phyloP scores from a whole-genome alignment of 2,113 vertebrate species.

The Bubo scandiacus region DNA sequence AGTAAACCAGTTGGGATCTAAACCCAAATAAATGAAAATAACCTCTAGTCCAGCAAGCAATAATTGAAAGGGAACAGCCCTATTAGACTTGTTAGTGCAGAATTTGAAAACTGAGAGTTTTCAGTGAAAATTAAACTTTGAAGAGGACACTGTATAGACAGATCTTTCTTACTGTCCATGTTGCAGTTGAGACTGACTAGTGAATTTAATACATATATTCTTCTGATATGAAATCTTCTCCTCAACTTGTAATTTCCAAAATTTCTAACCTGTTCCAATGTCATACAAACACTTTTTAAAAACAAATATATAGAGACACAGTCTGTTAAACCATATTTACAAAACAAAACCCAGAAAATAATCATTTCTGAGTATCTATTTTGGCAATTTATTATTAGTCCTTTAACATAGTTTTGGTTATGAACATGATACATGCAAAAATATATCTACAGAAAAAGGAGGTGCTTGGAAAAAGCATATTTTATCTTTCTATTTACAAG shows the following conservation, averaged over 20 bases:
- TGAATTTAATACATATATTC: accelerated
- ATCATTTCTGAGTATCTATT: background rate
- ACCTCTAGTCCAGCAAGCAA: background rate
- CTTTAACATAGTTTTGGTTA: background rate
- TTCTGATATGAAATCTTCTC: background rate
- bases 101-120: background rate
- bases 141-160: background rate
- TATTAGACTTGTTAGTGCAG: background rate
- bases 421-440: background rate
- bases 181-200: background rate
- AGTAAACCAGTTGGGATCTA: background rate
- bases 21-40: background rate
- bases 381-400: background rate
- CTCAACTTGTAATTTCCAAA: background rate
- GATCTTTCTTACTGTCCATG: background rate
- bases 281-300: background rate
- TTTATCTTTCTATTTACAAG: background rate
- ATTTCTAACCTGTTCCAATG: background rate
- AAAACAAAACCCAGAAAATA: background rate
- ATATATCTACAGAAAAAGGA: background rate
- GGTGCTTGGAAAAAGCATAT: accelerated
- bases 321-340: background rate
- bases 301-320: background rate
- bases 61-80: background rate
- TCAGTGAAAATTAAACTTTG: background rate